Evolutionary conservation across 2,888 invertebrate genomes (phyloP), one percentile per base, ranked within the genome.

Genomic region (Lepidonotus clava): DNA sequence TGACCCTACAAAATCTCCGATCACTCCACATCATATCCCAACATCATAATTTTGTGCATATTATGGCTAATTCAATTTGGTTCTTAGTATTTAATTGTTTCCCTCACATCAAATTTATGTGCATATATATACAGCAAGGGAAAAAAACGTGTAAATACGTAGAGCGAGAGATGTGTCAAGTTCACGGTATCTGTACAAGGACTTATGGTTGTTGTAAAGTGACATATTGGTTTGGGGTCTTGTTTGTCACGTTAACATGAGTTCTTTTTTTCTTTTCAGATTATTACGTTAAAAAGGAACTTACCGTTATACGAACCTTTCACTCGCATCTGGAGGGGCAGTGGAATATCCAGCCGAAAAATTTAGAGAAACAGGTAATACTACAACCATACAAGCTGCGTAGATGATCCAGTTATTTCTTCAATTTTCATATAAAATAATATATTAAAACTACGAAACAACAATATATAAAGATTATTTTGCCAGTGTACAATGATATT

Each of bases 261-360:
- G 46, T 46, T 8, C n/a, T 8, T 66, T n/a, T 6, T 76, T 76
- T 24, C 28, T 66, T 24, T 14, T 46, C 90, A 97, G 98, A 98
- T 94, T 96, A 97, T 94, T 95, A 98, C 89, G 95, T 98, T 93
- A 96, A 96, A 93, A 97, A 97, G 91, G 97, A 97, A 83, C 95
- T 99, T 91, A 98, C 98, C 1, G 96, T 97, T 84, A 96, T 98
- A 87, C 96, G 97, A 89, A 96, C 97, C 94, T 98, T 99, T 94
- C 98, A 98, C 94, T 99, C 98, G 0, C 98, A 99, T 94, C 95
- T 98, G 91, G 98, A 99, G 93, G 97, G 97, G 87, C 97, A 98
- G 97, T 97, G 97, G 94, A 96, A 97, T 91, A 95, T 98, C 89
- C 96, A 96, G 85, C 95, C 96, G 88, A 97, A 97, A 91, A 96